Base-by-base conservation (phyloP, 2,888 invertebrate species). In the Pteria penguin region DNA sequence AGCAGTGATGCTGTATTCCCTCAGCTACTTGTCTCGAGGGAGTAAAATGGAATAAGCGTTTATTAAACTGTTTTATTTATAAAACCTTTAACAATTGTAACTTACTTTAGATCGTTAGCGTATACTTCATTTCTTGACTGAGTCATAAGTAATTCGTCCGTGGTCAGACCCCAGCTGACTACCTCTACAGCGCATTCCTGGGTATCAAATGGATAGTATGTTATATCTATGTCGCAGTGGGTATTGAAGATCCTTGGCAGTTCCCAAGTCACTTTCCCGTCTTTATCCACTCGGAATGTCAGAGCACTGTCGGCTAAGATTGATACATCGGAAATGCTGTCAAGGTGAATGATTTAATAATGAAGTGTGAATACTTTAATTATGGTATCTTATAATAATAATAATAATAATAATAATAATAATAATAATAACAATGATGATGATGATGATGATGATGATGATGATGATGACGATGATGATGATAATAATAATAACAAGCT, bases 141-240 rank as follows among this genome's bases (percentile, higher is more conserved):
- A 8, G 31, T 63, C 5, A 63, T 32, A 14, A 22, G 8, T 1
- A 63, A 36, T 2, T 63, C 63, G 1, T 33, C 63, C 24, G 22
- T 18, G 4, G 63, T 63, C 8, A 33, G 36, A 1, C 33, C 63
- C 63, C 63, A 63, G 63, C 63, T 63, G 5, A 36, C 36, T 2
- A 63, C 63, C 22, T 63, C 63, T 22, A 63, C 36, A 26, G 63
- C 63, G 33, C 63, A 63, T 36, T 31, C 33, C 24, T 63, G 63
- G 3, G 63, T 63, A 63, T 63, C 63, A 11, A 63, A 63, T 1
- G 63, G 63, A 24, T 63, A 63, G 36, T 63, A 63, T 14, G 63
- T 63, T 18, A 36, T 63, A 22, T 63, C 63, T 36, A 63, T 63
- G 24, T 32, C 36, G 33, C 63, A 63, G 5, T 32, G 36, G 1